These are phyloP conservation scores for Mnemiopsis leidyi DNA, from an alignment of 37 sponge, comb jelly and placozoan genomes.

Conservation along the genomic window DNA sequence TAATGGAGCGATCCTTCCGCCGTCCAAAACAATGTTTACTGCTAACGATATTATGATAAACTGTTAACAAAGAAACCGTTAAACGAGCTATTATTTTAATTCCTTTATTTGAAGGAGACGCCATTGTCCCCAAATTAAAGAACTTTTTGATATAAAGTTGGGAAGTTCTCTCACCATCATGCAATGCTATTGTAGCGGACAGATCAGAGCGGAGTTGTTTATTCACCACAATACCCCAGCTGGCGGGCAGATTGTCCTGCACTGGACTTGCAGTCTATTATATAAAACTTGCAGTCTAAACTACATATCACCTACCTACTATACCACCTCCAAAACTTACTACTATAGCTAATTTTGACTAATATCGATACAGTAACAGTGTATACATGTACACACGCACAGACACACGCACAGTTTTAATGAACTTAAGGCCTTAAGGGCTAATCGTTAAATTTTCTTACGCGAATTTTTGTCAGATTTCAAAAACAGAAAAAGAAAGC, in stretches of 20 bases:
- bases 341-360: too few relatives aligned
- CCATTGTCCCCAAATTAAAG: background rate
- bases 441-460: too few relatives aligned
- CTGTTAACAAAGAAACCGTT: background rate
- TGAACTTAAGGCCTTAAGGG: too few relatives aligned
- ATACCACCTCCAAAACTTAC: too few relatives aligned
- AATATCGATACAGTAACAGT: too few relatives aligned
- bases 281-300: too few relatives aligned
- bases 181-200: background rate
- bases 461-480: constrained; percentile 49
- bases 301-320: background rate
- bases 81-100: background rate
- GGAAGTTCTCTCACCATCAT: background rate
- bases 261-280: too few relatives aligned
- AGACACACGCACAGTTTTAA: too few relatives aligned
- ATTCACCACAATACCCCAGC: background rate
- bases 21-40: background rate
- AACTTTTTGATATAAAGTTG: background rate
- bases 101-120: background rate
- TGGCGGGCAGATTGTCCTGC: too few relatives aligned
- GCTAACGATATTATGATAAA: background rate
- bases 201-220: background rate
- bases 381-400: too few relatives aligned
- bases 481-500: constrained; percentile 42
- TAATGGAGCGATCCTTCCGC: background rate